Percentiles rank a stretch among this genome's conserved stretches.
phyloP scores from a whole-genome alignment of 2,113 vertebrate species.

The Pogonocichla stellata region DNA sequence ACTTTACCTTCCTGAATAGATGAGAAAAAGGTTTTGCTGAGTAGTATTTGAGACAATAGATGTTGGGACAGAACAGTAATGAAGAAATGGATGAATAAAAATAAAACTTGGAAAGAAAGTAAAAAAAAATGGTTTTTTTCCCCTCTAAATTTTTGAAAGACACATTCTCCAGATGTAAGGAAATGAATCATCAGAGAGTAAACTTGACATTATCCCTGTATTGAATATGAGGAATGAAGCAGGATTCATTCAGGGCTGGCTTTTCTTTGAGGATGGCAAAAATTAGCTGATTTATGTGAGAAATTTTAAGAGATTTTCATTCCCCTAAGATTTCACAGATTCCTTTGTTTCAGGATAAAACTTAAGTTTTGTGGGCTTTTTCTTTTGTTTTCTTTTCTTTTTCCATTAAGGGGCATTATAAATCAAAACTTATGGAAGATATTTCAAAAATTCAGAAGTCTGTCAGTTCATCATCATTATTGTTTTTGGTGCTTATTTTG shows the following conservation, averaged over 20 bases:
- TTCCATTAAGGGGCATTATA: neutral
- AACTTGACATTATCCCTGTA: neutral
- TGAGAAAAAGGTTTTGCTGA: neutral
- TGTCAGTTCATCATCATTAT: neutral
- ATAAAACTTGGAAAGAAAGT: neutral
- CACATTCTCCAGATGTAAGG: conserved; percentile 11
- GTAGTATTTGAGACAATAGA: neutral
- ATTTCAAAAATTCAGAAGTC: neutral
- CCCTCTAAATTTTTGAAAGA: neutral
- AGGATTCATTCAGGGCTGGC: neutral
- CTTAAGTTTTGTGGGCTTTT: neutral
- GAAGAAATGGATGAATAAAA: conserved; percentile 11
- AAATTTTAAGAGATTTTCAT: neutral
- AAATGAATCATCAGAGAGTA: conserved; percentile 14
- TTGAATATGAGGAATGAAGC: neutral
- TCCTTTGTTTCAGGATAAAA: neutral
- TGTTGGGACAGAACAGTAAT: neutral
- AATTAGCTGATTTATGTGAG: neutral
- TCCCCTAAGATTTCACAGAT: neutral
- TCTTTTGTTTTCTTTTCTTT: neutral
- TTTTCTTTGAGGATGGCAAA: neutral
- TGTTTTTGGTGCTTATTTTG: neutral
- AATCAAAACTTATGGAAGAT: neutral
- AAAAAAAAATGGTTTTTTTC: fast-evolving
- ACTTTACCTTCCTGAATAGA: neutral